Percentiles rank a stretch among this genome's conserved stretches.
These are phyloP conservation scores for Cylloceria caligata DNA, from an alignment of 2,888 invertebrate genomes.

Conservation along the genomic window DNA sequence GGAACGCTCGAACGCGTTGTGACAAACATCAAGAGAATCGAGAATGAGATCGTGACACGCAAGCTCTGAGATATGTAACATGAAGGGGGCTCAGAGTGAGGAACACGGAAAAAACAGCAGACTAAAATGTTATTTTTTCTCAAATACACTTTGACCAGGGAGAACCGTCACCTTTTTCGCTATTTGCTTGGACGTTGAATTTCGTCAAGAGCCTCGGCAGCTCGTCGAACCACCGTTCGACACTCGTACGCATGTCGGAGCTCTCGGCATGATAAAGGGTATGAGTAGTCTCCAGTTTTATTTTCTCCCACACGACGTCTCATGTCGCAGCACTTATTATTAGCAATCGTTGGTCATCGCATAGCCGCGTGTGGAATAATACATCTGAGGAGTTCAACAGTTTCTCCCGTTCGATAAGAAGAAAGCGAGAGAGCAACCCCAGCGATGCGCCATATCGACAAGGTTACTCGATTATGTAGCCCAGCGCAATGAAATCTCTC, in stretches of 20 bases:
- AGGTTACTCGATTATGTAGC: conserved; percentile 72
- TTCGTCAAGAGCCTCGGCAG: not conserved
- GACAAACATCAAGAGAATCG: conserved; percentile 45
- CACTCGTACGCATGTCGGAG: not conserved
- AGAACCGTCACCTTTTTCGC: not conserved
- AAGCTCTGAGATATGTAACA: not conserved
- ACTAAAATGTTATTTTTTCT: not conserved
- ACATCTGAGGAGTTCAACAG: conserved; percentile 72
- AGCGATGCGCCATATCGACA: conserved; percentile 72
- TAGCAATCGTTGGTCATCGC: conserved; percentile 13
- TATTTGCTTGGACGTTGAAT: conserved; percentile 5
- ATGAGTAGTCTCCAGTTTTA: conserved; percentile 65
- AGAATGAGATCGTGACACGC: conserved; percentile 17
- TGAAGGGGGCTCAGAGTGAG: not conserved
- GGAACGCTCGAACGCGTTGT: conserved; percentile 41
- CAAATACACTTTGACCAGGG: conserved; percentile 11
- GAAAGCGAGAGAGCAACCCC: conserved; percentile 68
- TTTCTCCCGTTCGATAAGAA: conserved; percentile 73
- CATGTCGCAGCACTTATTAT: conserved; percentile 15
- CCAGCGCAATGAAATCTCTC: not conserved
- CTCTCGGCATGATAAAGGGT: conserved; percentile 38
- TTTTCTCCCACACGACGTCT: not conserved
- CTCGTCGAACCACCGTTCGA: not conserved
- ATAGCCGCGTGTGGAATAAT: conserved; percentile 75
- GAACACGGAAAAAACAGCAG: not conserved